Conservation (phyloP, 2,797 vertebrate genomes). For the Sebastes cheni region DNA sequence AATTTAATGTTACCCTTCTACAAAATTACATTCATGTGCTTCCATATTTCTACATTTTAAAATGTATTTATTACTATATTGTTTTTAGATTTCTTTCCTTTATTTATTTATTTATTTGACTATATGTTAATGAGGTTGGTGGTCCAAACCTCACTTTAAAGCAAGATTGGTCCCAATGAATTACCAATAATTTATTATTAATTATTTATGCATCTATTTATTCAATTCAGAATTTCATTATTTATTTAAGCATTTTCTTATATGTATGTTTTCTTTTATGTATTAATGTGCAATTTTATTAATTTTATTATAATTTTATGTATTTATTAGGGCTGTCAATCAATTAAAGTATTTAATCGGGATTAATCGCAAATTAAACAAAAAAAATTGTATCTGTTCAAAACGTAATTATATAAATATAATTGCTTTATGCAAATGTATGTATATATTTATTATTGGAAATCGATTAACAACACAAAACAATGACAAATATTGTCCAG, state of each 20-base stretch:
- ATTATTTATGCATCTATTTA: not conserved
- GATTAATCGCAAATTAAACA: no score
- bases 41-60: not conserved
- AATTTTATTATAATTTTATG: not conserved
- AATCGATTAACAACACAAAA: no score
- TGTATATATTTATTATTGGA: no score
- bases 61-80: not conserved
- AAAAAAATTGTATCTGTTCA: no score
- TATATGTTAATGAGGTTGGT: not conserved
- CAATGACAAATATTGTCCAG: no score
- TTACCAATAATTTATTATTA: not conserved
- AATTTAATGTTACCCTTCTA: not conserved
- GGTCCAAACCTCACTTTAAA: not conserved
- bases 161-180: not conserved
- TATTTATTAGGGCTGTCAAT: not conserved
- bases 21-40: not conserved
- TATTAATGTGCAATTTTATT: not conserved
- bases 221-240: not conserved
- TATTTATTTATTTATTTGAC: not conserved
- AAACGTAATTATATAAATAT: no score
- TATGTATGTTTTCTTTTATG: not conserved
- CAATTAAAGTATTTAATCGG: accelerated
- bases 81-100: not conserved
- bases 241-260: not conserved
- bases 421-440: no score